These are phyloP conservation scores for Tetropium fuscum DNA, from an alignment of 2,888 invertebrate species.

Conservation along the genomic window DNA sequence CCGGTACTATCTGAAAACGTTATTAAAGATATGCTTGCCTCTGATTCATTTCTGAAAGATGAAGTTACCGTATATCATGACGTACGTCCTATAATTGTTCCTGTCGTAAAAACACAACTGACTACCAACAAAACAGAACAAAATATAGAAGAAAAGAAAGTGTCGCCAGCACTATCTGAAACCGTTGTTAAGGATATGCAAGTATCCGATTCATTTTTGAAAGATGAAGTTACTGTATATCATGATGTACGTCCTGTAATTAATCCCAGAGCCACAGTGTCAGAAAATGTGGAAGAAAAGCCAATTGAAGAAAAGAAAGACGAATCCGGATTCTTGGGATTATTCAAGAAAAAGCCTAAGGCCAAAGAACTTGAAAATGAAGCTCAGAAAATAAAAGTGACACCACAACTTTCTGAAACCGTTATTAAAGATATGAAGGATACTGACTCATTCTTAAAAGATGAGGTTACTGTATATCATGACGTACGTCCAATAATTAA, in stretches of 20 bases:
- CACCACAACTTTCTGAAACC: constrained; percentile 22
- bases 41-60: constrained; percentile 38
- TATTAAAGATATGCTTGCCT: constrained; percentile 24
- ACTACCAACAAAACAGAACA: too few species aligned
- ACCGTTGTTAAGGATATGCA: background rate
- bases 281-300: constrained; percentile 13
- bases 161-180: constrained; percentile 25
- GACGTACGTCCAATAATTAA: constrained; percentile 9
- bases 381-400: background rate
- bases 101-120: too few species aligned
- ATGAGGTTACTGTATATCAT: constrained; percentile 31
- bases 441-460: constrained; percentile 21
- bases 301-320: constrained; percentile 23
- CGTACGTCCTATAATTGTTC: constrained; percentile 15
- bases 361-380: constrained; percentile 10
- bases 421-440: constrained; percentile 3
- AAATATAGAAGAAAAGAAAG: too few species aligned
- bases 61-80: constrained; percentile 46
- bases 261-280: background rate
- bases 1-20: constrained; percentile 12
- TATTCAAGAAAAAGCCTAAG: constrained; percentile 23
- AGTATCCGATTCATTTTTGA: constrained; percentile 38
- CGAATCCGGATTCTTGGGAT: constrained; percentile 19
- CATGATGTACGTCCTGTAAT: constrained; percentile 43
- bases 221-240: constrained; percentile 36